Base-by-base conservation (phyloP, 2,113 vertebrate species). In the Oreocharis arfaki region DNA sequence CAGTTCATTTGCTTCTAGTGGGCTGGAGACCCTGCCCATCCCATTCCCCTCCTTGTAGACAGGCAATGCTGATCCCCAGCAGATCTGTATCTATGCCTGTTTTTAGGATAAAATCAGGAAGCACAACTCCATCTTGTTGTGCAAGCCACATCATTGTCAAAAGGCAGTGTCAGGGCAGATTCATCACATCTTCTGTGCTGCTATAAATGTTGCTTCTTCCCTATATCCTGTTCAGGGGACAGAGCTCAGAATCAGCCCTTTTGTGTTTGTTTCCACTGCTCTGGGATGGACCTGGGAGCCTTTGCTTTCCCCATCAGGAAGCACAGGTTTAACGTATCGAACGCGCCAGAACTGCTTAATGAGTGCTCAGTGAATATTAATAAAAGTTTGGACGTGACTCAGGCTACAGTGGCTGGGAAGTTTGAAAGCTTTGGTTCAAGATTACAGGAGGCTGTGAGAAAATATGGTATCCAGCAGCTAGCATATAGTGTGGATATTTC, bases 401-500 rank as follows among this genome's bases (percentile, higher is more conserved):
- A 95, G 92, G 92, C 77, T 87, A 94, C 89, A 93, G 88, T 90
- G 93, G 95, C 89, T 77, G 93, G 97, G 96, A 98, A 97, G 97
- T 97, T 92, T 96, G 96, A 98, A 97, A 92, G 95, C 97, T 96
- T 97, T 91, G 35, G 60, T 92, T 95, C 88, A 91, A 97, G 98
- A 98, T 98, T 96, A 97, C 96, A 97, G 96, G 96, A 70, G 74
- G 93, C 96, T 95, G 96, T 75, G 95, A 97, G 97, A 89, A 98
- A 97, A 98, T 96, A 97, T 91, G 96, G 89, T 97, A 93, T 97
- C 95, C 59, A 85, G 96, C 97, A 95, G 96, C 76, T 91, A 97
- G 97, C 97, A 96, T 97, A 98, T 95, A 95, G 97, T 71, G 56
- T 91, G 69, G 97, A 96, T 97, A 98, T 97, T 98, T 98, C 96